Evolutionary conservation across 2,888 invertebrate species (phyloP).

Genomic region (Dynastes grantii): DNA sequence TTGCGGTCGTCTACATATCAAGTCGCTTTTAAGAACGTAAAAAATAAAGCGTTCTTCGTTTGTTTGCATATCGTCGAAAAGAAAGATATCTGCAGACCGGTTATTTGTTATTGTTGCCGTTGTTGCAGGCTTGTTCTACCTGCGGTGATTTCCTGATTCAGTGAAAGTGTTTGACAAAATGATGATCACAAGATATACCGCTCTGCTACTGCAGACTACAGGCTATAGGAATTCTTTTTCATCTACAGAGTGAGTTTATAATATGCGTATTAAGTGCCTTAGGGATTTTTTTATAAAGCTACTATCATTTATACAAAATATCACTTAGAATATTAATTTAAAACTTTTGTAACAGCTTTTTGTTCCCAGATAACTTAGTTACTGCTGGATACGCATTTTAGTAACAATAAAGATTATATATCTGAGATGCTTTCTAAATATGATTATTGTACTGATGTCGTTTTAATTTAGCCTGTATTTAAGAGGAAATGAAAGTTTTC

Average conservation of each 20-base stretch:
- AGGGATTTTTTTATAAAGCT: too few species aligned
- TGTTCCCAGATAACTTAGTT: too few species aligned
- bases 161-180: conserved; percentile 68
- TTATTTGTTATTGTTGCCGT: conserved; percentile 20
- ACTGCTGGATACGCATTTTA: too few species aligned
- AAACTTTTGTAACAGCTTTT: too few species aligned
- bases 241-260: conserved; percentile 63
- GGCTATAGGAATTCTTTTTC: conserved; percentile 70
- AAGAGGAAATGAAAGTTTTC: conserved; percentile 28
- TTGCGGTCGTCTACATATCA: conserved; percentile 16
- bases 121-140: neutral
- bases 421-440: too few species aligned
- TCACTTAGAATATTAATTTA: too few species aligned
- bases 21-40: conserved; percentile 16
- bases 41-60: conserved; percentile 13
- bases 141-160: neutral
- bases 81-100: conserved; percentile 17
- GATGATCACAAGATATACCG: conserved; percentile 83
- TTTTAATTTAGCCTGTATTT: neutral
- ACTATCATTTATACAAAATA: too few species aligned
- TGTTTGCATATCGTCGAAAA: conserved; percentile 7
- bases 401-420: too few species aligned
- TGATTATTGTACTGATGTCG: neutral
- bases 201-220: conserved; percentile 78
- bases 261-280: neutral